Evolutionary conservation across 1,140 invertebrate species (phyloP).

Genomic region (Ceratina japonica): DNA sequence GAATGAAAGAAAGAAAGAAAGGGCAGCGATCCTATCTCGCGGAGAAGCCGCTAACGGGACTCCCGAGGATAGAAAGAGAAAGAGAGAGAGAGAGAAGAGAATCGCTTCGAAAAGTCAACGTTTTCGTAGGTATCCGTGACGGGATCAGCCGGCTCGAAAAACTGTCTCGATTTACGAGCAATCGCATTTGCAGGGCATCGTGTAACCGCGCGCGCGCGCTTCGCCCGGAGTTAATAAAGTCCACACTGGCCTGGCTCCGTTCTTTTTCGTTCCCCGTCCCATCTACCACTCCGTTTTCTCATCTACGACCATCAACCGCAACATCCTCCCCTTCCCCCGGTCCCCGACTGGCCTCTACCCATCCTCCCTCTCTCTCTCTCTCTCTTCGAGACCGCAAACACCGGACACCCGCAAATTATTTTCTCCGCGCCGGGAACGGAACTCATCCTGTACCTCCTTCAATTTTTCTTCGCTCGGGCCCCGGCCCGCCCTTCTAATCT

Average conservation of each 20-base stretch:
- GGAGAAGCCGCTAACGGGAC: slow-evolving; percentile 48
- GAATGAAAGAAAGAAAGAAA: slow-evolving; percentile 47
- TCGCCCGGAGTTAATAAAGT: slow-evolving; percentile 75
- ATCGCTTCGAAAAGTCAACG: background rate
- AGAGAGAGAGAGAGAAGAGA: background rate
- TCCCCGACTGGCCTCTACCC: slow-evolving; percentile 35
- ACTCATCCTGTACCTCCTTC: slow-evolving; percentile 61
- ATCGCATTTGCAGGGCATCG: slow-evolving; percentile 59
- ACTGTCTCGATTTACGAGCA: slow-evolving; percentile 26
- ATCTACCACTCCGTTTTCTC: slow-evolving; percentile 59
- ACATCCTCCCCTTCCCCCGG: slow-evolving; percentile 37
- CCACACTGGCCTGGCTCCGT: slow-evolving; percentile 54
- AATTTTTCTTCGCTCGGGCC: slow-evolving; percentile 28
- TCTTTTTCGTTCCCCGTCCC: slow-evolving; percentile 47
- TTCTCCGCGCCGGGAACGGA: slow-evolving; percentile 60
- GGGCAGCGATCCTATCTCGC: slow-evolving; percentile 57
- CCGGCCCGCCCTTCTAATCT: slow-evolving; percentile 1
- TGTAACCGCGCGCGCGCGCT: slow-evolving; percentile 59
- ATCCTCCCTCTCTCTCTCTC: too few relatives aligned
- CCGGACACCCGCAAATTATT: slow-evolving; percentile 75
- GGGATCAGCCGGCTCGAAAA: background rate
- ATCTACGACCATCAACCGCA: slow-evolving; percentile 69
- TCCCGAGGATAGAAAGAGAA: slow-evolving; percentile 4
- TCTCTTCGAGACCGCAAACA: slow-evolving; percentile 67
- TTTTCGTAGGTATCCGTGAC: slow-evolving; percentile 22